phyloP scores from a whole-genome alignment of 2,888 invertebrate species.

The Venusia cambrica region DNA sequence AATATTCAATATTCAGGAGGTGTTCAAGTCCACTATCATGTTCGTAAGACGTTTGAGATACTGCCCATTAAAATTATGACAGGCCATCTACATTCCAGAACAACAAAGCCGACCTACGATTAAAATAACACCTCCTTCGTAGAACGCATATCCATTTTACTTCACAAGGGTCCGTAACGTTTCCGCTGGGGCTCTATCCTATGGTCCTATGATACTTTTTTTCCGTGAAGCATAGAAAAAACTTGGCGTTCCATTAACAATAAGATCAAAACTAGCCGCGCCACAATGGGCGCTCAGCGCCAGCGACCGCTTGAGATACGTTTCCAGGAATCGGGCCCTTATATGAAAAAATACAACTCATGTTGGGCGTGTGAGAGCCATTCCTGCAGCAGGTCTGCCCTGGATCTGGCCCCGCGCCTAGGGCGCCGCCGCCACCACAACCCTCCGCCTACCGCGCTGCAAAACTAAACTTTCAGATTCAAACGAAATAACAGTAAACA shows the following conservation, averaged over 20 bases:
- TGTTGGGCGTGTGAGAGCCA: constrained; percentile 72
- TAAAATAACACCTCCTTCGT: constrained; percentile 79
- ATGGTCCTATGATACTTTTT: constrained; percentile 75
- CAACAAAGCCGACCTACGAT: constrained; percentile 77
- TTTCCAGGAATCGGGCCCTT: constrained; percentile 76
- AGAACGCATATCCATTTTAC: constrained; percentile 77
- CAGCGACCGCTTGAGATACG: constrained; percentile 65
- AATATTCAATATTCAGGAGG: constrained; percentile 70
- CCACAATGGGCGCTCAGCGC: constrained; percentile 75
- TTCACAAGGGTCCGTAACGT: constrained; percentile 77
- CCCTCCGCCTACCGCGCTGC: constrained; percentile 21
- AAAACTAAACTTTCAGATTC: background rate
- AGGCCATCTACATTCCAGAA: constrained; percentile 78
- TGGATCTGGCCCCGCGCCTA: constrained; percentile 17
- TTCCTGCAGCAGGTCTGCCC: constrained; percentile 46
- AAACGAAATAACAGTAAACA: too few relatives aligned
- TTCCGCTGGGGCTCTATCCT: constrained; percentile 77
- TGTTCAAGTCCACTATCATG: constrained; percentile 57
- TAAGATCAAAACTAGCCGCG: constrained; percentile 81
- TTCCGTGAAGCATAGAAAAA: constrained; percentile 73
- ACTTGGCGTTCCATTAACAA: constrained; percentile 80
- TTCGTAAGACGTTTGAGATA: constrained; percentile 62
- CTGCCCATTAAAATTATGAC: constrained; percentile 78
- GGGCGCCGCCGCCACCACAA: constrained; percentile 34
- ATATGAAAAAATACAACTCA: constrained; percentile 75